Conservation (phyloP, 1,140 invertebrate genomes). For the Solenopsis invicta region DNA sequence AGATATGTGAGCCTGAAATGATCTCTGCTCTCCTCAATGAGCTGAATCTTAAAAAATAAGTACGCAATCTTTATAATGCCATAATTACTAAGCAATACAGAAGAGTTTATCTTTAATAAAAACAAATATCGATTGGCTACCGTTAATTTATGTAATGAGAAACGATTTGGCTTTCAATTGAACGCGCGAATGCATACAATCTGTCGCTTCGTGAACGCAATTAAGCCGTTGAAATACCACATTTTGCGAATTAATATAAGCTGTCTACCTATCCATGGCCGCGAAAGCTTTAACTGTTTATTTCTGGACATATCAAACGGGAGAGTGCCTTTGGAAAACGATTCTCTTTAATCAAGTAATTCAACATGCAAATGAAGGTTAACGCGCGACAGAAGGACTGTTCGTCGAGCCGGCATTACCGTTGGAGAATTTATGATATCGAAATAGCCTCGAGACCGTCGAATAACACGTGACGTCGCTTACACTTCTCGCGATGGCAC, state of each 20-base stretch:
- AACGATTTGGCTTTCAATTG: background rate
- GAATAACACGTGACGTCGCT: background rate
- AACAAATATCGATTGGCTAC: background rate
- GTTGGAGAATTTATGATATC: slow-evolving; percentile 35
- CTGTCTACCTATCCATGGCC: background rate
- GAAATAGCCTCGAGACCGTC: slow-evolving; percentile 12
- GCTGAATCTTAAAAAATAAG: background rate
- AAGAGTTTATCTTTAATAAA: background rate
- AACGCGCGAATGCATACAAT: background rate
- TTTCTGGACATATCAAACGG: slow-evolving; percentile 9
- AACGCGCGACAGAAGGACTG: background rate
- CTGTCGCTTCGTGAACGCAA: slow-evolving; percentile 4
- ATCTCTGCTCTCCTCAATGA: background rate
- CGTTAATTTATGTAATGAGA: background rate
- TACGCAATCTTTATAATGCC: background rate
- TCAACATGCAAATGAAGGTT: slow-evolving; percentile 22
- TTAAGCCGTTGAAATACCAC: slow-evolving; percentile 23
- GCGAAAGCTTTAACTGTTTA: background rate
- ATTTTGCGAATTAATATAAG: slow-evolving; percentile 37
- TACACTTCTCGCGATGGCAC: slow-evolving; percentile 33
- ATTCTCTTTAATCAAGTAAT: slow-evolving; percentile 32
- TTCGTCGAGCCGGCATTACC: background rate
- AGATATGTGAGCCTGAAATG: background rate
- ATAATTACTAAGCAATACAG: background rate
- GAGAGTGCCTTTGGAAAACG: background rate